Evolutionary conservation across 2,888 invertebrate genomes (phyloP).

Genomic region (Spodoptera picta): DNA sequence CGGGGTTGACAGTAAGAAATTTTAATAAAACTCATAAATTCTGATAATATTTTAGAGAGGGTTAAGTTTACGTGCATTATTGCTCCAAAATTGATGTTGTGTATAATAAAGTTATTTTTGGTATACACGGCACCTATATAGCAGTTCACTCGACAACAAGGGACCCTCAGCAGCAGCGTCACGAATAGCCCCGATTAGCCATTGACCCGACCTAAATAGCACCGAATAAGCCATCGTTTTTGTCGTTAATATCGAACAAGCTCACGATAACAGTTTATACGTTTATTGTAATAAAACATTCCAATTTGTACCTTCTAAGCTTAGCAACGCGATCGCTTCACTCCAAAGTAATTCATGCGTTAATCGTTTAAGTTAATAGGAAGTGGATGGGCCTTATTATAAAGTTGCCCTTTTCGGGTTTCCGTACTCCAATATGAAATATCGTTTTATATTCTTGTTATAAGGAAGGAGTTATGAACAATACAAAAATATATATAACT

Average conservation of each 20-base stretch:
- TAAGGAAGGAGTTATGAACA: no score
- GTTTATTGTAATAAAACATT: slow-evolving; percentile 62
- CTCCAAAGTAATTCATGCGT: slow-evolving; percentile 32
- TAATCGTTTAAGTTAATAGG: slow-evolving; percentile 27
- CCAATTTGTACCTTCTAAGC: slow-evolving; percentile 64
- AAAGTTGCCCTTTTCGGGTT: slow-evolving; percentile 8
- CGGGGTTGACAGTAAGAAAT: slow-evolving; percentile 13
- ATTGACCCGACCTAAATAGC: slow-evolving; percentile 82
- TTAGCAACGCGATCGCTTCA: slow-evolving; percentile 51
- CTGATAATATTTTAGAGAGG: slow-evolving; percentile 10
- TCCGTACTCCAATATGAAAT: background rate
- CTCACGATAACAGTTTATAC: slow-evolving; percentile 69
- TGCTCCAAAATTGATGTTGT: slow-evolving; percentile 10
- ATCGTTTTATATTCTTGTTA: no score
- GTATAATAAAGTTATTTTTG: slow-evolving; percentile 40
- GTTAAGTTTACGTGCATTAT: slow-evolving; percentile 14
- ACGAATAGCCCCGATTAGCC: slow-evolving; percentile 75
- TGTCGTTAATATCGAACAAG: slow-evolving; percentile 74
- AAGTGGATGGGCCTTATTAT: slow-evolving; percentile 4
- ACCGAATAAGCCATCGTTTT: slow-evolving; percentile 73
- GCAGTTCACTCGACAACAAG: slow-evolving; percentile 50
- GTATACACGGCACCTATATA: slow-evolving; percentile 38
- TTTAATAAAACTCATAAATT: slow-evolving; percentile 24
- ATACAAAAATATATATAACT: no score
- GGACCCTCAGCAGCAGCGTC: slow-evolving; percentile 67